A percentile compares a stretch with the other conserved stretches of the same genome.
These are phyloP conservation scores for Todiramphus saurophagus DNA, from an alignment of 2,113 vertebrate genomes.

Conservation along the genomic window DNA sequence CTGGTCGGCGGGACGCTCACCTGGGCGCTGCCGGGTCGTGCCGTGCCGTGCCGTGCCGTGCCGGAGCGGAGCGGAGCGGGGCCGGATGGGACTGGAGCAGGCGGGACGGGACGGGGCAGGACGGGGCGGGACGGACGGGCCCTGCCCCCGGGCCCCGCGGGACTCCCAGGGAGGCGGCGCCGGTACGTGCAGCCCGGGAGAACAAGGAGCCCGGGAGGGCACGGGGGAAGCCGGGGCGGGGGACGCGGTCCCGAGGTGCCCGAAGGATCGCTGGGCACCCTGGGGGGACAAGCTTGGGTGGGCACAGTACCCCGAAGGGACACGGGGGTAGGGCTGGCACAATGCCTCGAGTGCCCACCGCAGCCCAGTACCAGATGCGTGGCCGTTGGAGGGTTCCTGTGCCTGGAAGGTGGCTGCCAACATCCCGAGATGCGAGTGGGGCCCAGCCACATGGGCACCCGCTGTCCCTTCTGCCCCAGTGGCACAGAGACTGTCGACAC, in stretches of 20 bases:
- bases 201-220: accelerated
- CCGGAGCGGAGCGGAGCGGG: not conserved
- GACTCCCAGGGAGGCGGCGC: not conserved
- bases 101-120: not conserved
- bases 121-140: not conserved
- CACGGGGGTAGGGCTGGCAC: not conserved
- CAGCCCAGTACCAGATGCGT: not conserved
- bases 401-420: not conserved
- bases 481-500: not conserved
- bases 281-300: not conserved
- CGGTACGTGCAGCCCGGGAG: not conserved
- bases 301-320: not conserved
- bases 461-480: accelerated
- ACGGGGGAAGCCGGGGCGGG: too few species aligned
- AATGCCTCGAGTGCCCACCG: not conserved
- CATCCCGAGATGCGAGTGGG: accelerated
- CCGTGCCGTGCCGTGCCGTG: not conserved
- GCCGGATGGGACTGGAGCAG: not conserved
- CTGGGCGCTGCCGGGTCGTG: not conserved
- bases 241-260: too few species aligned
- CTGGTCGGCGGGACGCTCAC: not conserved
- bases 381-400: not conserved
- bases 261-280: not conserved
- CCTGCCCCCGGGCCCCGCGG: not conserved
- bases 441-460: accelerated